Evolutionary conservation across 1,140 invertebrate genomes (phyloP), one percentile per base, ranked within the genome.

Genomic region (Anastrepha ludens): DNA sequence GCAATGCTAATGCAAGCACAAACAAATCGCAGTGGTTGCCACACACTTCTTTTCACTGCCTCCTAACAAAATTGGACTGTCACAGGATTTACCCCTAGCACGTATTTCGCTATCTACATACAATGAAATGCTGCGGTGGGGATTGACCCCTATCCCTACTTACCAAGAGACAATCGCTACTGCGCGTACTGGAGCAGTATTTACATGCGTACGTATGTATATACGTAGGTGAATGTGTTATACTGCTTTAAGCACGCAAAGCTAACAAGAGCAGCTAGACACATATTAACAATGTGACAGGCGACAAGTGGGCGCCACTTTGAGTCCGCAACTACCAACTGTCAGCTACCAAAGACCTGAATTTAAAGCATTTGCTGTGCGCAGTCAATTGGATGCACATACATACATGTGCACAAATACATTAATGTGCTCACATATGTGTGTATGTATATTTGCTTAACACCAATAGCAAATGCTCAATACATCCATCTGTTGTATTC

Each of bases 281-380:
- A 13, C 67, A 41, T 13, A 74, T 44, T 74, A 74, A 74, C 67
- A 9, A 47, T 41, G 41, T 47, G 39, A 47, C 67, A 47, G 67
- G 67, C 67, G 67, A 74, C 67, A 74, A 74, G 41, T 74, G 67
- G 67, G 29, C 64, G 64, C 64, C 29, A 39, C 64, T 67, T 67
- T 67, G 39, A 44, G 44, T 74, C 67, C 39, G 67, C 67, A 74
- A 44, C 0, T 39, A 74, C 15, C 67, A 74, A 29, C 65, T 9
- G 11, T 39, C 7, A 62, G 60, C 29, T 8, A 55, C 50, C 50
- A 55, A 55, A 55, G 50, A 74, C 15, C 11, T 47, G 39, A 6
- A 74, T 41, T 2, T 47, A 44, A 74, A 15, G 11, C 41, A 44
- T 4, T 29, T 70, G 13, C 65, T 55, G 11, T 55, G 50, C 11